Percentiles rank a stretch among this genome's conserved stretches.
phyloP scores from a whole-genome alignment of 2,113 vertebrate species.

The Oxyruncus cristatus region DNA sequence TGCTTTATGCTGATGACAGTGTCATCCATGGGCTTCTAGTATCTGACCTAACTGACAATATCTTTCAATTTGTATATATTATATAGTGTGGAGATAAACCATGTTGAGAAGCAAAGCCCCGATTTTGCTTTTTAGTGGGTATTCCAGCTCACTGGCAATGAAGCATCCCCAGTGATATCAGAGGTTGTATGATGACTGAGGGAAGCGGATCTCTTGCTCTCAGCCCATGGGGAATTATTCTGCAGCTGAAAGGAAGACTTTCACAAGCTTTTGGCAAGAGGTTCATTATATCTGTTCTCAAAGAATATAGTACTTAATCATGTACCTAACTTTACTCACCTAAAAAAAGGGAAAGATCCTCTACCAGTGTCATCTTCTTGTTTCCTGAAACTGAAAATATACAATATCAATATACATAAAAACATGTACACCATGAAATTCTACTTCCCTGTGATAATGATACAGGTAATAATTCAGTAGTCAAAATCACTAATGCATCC shows the following conservation, averaged over 20 bases:
- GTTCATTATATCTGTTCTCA: rapidly evolving
- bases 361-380: background rate
- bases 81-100: background rate
- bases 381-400: background rate
- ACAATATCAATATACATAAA: background rate
- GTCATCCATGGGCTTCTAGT: background rate
- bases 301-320: background rate
- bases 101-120: rapidly evolving
- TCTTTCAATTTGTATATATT: background rate
- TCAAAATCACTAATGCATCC: background rate
- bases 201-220: background rate
- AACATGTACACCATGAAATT: background rate
- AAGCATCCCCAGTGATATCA: background rate
- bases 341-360: background rate
- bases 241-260: background rate
- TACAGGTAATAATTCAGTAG: background rate
- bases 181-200: background rate
- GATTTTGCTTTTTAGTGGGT: background rate
- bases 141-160: background rate
- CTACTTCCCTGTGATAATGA: background rate
- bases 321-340: rapidly evolving
- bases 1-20: background rate
- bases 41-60: background rate
- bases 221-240: background rate
- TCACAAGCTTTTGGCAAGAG: background rate